These are phyloP conservation scores for Champsocephalus esox DNA, from an alignment of 2,797 vertebrate species.

Conservation along the genomic window DNA sequence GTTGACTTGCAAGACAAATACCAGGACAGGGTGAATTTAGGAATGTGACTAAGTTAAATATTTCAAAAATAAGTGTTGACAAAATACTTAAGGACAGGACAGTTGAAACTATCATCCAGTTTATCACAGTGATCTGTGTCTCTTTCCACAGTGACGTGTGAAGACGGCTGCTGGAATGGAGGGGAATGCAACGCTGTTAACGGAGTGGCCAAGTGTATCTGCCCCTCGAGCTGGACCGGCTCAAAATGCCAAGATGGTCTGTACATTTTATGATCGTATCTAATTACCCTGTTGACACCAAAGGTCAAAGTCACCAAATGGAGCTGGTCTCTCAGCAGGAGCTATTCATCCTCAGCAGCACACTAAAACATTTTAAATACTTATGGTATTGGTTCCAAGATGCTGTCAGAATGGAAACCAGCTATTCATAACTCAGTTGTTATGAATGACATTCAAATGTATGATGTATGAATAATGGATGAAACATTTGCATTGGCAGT, in stretches of 20 bases:
- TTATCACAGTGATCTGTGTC: neutral
- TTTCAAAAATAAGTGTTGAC: neutral
- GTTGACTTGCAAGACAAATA: neutral
- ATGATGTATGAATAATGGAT: constrained; percentile 7
- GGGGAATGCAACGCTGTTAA: constrained; percentile 88
- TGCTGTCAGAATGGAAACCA: neutral
- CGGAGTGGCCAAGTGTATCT: constrained; percentile 87
- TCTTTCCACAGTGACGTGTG: constrained; percentile 83
- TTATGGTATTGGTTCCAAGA: constrained; percentile 9
- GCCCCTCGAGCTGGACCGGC: constrained; percentile 89
- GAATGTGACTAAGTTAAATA: neutral
- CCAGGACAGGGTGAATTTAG: neutral
- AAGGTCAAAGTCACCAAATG: constrained; percentile 47
- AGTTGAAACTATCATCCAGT: neutral
- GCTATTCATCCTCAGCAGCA: constrained; percentile 6
- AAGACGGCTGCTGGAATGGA: constrained; percentile 90
- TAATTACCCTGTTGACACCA: constrained; percentile 33
- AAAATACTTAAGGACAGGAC: neutral
- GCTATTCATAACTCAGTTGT: neutral
- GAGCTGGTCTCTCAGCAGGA: constrained; percentile 37
- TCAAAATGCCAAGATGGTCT: constrained; percentile 90
- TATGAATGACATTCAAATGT: constrained; percentile 8
- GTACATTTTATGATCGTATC: constrained; percentile 47
- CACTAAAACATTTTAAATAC: constrained; percentile 5
- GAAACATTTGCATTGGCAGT: neutral